Percentiles rank a stretch among this genome's conserved stretches.
phyloP scores from a whole-genome alignment of 2,113 vertebrate genomes.

The Hyaena hyaena region DNA sequence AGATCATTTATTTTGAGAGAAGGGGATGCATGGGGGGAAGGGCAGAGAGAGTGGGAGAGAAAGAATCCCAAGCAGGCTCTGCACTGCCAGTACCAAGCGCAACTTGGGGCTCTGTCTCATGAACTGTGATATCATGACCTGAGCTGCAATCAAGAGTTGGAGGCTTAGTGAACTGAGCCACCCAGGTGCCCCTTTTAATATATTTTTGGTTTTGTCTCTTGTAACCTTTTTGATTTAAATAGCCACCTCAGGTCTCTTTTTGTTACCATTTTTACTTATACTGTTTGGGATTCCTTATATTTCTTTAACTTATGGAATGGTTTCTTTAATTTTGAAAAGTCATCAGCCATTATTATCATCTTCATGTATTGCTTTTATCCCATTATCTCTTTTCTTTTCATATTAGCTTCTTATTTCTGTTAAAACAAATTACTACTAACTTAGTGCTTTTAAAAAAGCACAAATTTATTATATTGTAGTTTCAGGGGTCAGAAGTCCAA shows the following conservation, averaged over 20 bases:
- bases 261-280: slow-evolving; percentile 31
- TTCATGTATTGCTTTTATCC: background rate
- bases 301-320: background rate
- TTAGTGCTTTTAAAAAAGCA: background rate
- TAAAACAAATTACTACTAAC: background rate
- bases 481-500: background rate
- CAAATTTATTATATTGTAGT: background rate
- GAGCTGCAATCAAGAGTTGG: too few relatives aligned
- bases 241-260: background rate
- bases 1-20: too few relatives aligned
- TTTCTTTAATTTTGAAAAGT: slow-evolving; percentile 30
- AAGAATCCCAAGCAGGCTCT: too few relatives aligned
- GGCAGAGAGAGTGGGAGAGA: too few relatives aligned
- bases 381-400: background rate
- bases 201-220: background rate
- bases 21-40: too few relatives aligned
- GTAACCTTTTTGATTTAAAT: background rate
- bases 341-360: background rate
- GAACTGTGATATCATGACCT: too few relatives aligned
- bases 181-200: too few relatives aligned
- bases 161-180: too few relatives aligned
- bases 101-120: too few relatives aligned
- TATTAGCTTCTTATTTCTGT: background rate
- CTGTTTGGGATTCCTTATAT: background rate
- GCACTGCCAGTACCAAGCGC: too few relatives aligned